Conservation (phyloP, 2,888 invertebrate genomes). For the Silvanus unidentatus region DNA sequence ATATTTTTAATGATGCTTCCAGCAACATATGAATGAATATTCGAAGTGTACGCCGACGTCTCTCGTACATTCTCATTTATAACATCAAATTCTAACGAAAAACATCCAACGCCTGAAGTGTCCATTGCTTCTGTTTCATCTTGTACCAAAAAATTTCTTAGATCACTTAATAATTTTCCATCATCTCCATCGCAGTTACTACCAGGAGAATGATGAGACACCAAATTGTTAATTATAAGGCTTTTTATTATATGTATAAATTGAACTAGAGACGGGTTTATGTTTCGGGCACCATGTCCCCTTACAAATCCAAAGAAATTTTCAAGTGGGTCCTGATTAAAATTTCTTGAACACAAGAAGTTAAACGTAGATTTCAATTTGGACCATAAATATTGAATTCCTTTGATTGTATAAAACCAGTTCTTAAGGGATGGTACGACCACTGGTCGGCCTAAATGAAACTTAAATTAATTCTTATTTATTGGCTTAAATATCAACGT, state of each 20-base stretch:
- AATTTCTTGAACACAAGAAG: slow-evolving; percentile 14
- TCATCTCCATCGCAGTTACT: slow-evolving; percentile 19
- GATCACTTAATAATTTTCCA: slow-evolving; percentile 9
- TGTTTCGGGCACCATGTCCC: slow-evolving; percentile 18
- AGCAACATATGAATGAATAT: too few species aligned
- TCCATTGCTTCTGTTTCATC: background rate
- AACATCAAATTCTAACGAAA: too few species aligned
- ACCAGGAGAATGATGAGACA: slow-evolving; percentile 14
- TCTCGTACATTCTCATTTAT: too few species aligned
- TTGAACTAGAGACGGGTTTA: slow-evolving; percentile 14
- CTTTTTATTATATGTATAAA: slow-evolving; percentile 18
- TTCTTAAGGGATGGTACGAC: slow-evolving; percentile 16
- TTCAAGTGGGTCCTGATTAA: slow-evolving; percentile 23
- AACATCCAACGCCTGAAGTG: too few species aligned
- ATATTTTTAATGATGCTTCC: too few species aligned
- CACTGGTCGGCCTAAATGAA: background rate
- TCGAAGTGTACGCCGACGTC: too few species aligned
- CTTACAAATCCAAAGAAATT: slow-evolving; percentile 21
- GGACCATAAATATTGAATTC: slow-evolving; percentile 13
- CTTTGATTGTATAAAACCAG: slow-evolving; percentile 16
- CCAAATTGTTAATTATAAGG: slow-evolving; percentile 19
- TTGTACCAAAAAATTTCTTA: slow-evolving; percentile 4
- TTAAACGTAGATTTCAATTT: slow-evolving; percentile 14
- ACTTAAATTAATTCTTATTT: too few species aligned
- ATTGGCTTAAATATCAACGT: too few species aligned